Base-by-base conservation (phyloP, 2,888 invertebrate species). In the Abrostola triplasia region DNA sequence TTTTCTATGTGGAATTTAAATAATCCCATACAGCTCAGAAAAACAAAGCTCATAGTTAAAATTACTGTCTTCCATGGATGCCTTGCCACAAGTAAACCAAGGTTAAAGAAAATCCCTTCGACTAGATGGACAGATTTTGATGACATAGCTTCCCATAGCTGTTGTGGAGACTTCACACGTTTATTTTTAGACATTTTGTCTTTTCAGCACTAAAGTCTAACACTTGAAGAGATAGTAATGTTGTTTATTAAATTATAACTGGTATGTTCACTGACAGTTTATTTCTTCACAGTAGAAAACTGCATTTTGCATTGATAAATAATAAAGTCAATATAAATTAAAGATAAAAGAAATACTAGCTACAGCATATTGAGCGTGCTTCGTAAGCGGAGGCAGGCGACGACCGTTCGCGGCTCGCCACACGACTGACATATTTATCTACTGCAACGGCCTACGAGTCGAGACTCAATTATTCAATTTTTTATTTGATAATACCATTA, bases 1-100 rank as follows among this genome's bases (percentile, higher is more conserved):
- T 96, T 97, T 90, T 97, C 97, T 85, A 96, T 96, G 67, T 95
- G 95, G 88, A 97, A 97, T 77, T 94, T 92, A 36, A 96, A 83
- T 56, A 97, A 91, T 41, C 97, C 97, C 64, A 95, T 84, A 59
- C 95, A 91, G 82, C 96, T 96, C 12, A 96, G 48, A 10, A 95
- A 73, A 24, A 96, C 95, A 71, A 96, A 88, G 10, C 92, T 67
- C 84, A 96, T 91, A 82, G 96, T 95, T 69, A 95, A 79, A 13
- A 91, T 72, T 38, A 97, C 95, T 76, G 96, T 96, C 82, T 88
- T 94, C 92, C 95, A 94, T 59, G 97, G 97, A 80, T 95, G 88
- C 55, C 82, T 90, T 24, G 96, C 96, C 56, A 97, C 95, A 63
- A 88, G 83, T 11, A 95, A 89, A 54, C 97, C 97, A 75, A 97